These are phyloP conservation scores for Polydrusus pterygomalis DNA, from an alignment of 2,888 invertebrate species.

Conservation along the genomic window DNA sequence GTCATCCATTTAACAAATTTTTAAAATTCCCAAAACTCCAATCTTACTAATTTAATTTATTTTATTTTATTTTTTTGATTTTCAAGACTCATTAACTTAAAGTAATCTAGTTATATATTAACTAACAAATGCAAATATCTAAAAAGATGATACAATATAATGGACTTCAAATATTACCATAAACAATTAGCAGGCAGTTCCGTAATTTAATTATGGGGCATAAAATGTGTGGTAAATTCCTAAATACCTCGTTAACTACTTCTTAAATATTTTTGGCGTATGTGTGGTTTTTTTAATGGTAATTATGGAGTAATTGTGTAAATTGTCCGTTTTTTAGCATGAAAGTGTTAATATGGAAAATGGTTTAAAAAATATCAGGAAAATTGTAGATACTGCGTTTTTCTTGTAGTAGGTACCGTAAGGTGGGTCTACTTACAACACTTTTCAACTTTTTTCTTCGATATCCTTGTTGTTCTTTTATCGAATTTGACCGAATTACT, in stretches of 20 bases:
- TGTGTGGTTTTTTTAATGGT: neutral
- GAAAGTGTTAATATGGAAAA: neutral
- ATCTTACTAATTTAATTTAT: neutral
- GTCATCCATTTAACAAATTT: too few species aligned
- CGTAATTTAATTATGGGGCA: conserved; percentile 17
- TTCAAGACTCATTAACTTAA: neutral
- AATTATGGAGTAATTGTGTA: conserved; percentile 2
- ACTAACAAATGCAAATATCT: neutral
- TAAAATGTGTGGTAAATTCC: conserved; percentile 30
- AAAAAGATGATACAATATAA: conserved; percentile 15
- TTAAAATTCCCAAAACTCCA: too few species aligned
- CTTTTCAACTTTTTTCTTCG: too few species aligned
- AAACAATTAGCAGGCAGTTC: conserved; percentile 2
- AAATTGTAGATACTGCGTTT: too few species aligned
- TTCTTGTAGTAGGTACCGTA: too few species aligned
- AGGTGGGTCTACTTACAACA: too few species aligned
- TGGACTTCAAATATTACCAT: conserved; percentile 4
- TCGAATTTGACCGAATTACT: too few species aligned
- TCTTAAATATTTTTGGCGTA: conserved; percentile 8
- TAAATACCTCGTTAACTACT: conserved; percentile 8
- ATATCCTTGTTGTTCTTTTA: too few species aligned
- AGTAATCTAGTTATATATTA: conserved; percentile 2
- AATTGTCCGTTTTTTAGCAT: conserved; percentile 17
- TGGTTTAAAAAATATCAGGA: neutral
- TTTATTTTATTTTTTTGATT: neutral